A percentile compares a stretch with the other conserved stretches of the same genome.
These are phyloP conservation scores for Scaptomyza reducta DNA, from an alignment of 2,888 invertebrate genomes.

Conservation along the genomic window DNA sequence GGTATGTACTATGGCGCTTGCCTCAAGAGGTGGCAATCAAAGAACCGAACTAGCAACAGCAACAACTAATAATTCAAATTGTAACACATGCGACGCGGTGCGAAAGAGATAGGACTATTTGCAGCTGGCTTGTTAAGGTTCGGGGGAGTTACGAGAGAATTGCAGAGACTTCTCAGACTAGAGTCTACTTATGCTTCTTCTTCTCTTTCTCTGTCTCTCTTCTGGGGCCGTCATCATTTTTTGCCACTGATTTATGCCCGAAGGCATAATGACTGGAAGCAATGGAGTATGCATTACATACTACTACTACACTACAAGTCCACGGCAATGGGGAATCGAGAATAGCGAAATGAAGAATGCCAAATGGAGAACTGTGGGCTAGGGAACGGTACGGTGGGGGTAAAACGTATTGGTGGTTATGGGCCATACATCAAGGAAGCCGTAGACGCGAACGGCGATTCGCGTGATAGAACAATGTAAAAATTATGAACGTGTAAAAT, in stretches of 20 bases:
- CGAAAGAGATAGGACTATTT: constrained; percentile 15
- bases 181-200: constrained; percentile 1
- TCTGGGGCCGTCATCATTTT: constrained; percentile 48
- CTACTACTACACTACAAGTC: constrained; percentile 15
- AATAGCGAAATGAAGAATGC: constrained; percentile 32
- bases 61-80: constrained; percentile 70
- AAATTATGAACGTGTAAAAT: constrained; percentile 77
- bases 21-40: constrained; percentile 65
- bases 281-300: constrained; percentile 72
- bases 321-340: constrained; percentile 31
- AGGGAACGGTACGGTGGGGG: background rate
- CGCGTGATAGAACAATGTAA: constrained; percentile 81
- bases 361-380: constrained; percentile 15
- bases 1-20: constrained; percentile 48
- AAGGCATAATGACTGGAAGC: constrained; percentile 69
- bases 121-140: constrained; percentile 10
- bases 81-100: constrained; percentile 66
- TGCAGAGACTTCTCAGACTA: constrained; percentile 18
- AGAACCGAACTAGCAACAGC: constrained; percentile 49
- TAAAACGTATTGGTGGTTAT: constrained; percentile 21
- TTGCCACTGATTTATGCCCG: constrained; percentile 66
- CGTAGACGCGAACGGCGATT: constrained; percentile 60
- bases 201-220: background rate
- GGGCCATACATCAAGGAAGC: constrained; percentile 53
- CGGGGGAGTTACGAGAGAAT: constrained; percentile 5